Conservation (phyloP, 2,113 vertebrate species). For the Corythoichthys haematopterus region DNA sequence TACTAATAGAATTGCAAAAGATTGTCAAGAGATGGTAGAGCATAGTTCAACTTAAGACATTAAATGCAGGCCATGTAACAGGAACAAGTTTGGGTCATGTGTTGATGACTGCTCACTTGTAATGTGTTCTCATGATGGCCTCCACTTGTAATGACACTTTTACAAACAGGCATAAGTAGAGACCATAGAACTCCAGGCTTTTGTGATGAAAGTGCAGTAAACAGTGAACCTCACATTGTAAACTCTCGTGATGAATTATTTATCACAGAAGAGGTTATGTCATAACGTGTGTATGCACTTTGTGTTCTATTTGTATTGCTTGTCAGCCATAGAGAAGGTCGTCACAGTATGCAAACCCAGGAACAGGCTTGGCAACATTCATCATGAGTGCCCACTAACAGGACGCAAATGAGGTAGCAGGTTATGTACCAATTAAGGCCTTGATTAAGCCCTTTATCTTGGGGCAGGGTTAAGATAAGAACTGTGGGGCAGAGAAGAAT, state of each 20-base stretch:
- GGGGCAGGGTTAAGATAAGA: too few relatives aligned
- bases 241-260: neutral
- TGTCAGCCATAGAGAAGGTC: too few relatives aligned
- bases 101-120: conserved; percentile 44
- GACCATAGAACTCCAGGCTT: conserved; percentile 3
- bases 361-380: too few relatives aligned
- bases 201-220: neutral
- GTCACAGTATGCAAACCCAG: too few relatives aligned
- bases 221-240: conserved; percentile 5
- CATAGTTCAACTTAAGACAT: conserved; percentile 21
- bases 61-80: conserved; percentile 40
- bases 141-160: conserved; percentile 34
- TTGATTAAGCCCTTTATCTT: too few relatives aligned
- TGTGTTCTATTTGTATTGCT: too few relatives aligned
- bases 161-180: conserved; percentile 25
- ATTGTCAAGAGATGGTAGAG: conserved; percentile 30
- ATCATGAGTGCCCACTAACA: too few relatives aligned
- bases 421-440: too few relatives aligned
- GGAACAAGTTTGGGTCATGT: conserved; percentile 44
- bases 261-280: neutral
- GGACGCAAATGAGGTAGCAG: too few relatives aligned
- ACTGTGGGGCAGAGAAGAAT: too few relatives aligned
- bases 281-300: too few relatives aligned
- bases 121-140: conserved; percentile 45
- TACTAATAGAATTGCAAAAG: conserved; percentile 32